Conservation (phyloP, 2,797 vertebrate genomes). For the Meriones psammophilus region DNA sequence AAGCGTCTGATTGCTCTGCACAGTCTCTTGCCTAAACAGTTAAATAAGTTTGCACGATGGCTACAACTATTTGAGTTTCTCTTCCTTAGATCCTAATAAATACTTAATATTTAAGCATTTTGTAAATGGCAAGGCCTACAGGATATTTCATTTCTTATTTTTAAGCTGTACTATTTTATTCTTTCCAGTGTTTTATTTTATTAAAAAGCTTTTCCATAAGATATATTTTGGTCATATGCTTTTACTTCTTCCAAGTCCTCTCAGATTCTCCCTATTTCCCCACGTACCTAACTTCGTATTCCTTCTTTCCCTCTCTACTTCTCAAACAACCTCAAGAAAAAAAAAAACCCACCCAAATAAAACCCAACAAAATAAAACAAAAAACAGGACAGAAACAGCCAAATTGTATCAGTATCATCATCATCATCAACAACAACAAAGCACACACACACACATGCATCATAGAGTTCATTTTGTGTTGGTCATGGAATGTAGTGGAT, state of each 20-base stretch:
- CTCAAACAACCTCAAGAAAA: not conserved
- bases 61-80: slow-evolving; percentile 16
- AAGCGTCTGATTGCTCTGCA: not conserved
- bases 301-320: not conserved
- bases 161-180: not conserved
- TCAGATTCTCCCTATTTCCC: not conserved
- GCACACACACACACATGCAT: not conserved
- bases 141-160: not conserved
- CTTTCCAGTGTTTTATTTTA: not conserved
- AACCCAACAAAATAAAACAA: not conserved
- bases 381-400: not conserved
- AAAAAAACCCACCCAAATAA: too few species aligned
- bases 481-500: not conserved
- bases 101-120: slow-evolving; percentile 46
- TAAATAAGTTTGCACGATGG: not conserved
- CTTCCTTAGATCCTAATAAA: not conserved
- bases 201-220: not conserved
- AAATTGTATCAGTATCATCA: not conserved
- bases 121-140: not conserved
- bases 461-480: not conserved
- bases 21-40: not conserved
- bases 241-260: not conserved
- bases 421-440: not conserved
- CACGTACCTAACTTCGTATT: not conserved
- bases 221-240: not conserved